phyloP scores from a whole-genome alignment of 2,888 invertebrate genomes.

The Furcula furcula region DNA sequence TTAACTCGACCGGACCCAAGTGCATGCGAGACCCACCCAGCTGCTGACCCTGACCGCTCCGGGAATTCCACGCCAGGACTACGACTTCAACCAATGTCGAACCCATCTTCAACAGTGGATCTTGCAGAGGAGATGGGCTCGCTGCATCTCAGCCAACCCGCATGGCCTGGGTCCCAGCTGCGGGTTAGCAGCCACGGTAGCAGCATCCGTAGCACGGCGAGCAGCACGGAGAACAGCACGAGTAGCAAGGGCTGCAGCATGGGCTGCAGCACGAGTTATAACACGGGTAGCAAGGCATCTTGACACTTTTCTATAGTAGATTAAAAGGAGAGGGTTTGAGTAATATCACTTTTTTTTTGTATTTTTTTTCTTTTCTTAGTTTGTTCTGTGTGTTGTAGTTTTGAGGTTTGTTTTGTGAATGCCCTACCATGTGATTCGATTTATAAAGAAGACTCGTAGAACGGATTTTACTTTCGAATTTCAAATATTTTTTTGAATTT shows the following conservation, averaged over 20 bases:
- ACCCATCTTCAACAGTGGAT: constrained; percentile 1
- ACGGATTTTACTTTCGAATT: constrained; percentile 8
- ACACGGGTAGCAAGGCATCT: constrained; percentile 52
- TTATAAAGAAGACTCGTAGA: constrained; percentile 31
- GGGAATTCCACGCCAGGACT: constrained; percentile 4
- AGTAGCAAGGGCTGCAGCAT: constrained; percentile 39
- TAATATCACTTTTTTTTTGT: constrained; percentile 12
- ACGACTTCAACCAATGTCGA: too few species aligned
- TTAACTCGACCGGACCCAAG: constrained; percentile 8
- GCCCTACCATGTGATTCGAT: constrained; percentile 4
- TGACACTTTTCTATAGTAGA: constrained; percentile 5
- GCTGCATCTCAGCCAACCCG: background rate
- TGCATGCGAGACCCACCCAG: constrained; percentile 6
- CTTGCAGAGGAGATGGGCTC: constrained; percentile 2
- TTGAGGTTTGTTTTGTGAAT: constrained; percentile 46
- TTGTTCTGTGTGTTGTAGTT: constrained; percentile 39
- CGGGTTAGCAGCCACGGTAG: constrained; percentile 19
- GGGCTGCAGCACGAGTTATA: constrained; percentile 41
- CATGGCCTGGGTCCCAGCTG: constrained; percentile 3
- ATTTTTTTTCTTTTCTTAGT: constrained; percentile 25
- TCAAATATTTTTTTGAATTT: constrained; percentile 9
- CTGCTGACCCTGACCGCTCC: constrained; percentile 8
- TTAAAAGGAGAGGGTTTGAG: constrained; percentile 13
- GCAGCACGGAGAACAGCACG: constrained; percentile 46
- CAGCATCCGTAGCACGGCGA: constrained; percentile 43